These are phyloP conservation scores for Corythucha ciliata DNA, from an alignment of 2,888 invertebrate species.

Conservation along the genomic window DNA sequence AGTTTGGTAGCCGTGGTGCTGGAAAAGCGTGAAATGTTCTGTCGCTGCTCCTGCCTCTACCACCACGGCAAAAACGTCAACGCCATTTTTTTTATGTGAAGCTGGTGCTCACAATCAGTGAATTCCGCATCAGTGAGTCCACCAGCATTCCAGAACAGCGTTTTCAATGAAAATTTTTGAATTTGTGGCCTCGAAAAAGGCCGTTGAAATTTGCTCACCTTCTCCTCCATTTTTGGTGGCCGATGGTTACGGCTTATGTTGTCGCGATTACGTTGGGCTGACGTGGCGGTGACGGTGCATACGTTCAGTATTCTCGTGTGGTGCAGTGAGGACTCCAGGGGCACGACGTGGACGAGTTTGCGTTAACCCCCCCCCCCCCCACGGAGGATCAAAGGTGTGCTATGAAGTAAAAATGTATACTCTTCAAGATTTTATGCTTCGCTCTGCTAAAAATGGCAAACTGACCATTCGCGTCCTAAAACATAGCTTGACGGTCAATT, in stretches of 20 bases:
- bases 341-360: conserved; percentile 6
- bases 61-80: neutral
- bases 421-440: no score
- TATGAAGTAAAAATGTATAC: no score
- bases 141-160: neutral
- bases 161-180: neutral
- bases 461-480: no score
- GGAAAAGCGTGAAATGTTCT: neutral
- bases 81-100: neutral
- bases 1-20: conserved; percentile 8
- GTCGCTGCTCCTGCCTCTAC: neutral
- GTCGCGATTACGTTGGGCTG: neutral
- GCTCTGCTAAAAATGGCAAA: no score
- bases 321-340: conserved; percentile 8
- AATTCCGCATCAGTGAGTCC: neutral
- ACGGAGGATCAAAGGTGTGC: no score
- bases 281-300: conserved; percentile 8
- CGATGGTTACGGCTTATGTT: conserved; percentile 1
- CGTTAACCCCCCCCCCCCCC: conserved; percentile 3
- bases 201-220: neutral
- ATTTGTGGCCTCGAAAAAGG: neutral
- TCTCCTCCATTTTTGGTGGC: neutral
- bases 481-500: no score
- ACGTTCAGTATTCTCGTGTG: conserved; percentile 9
- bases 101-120: neutral